These are phyloP conservation scores for Aethina tumida DNA, from an alignment of 1,140 invertebrate species.

Conservation along the genomic window DNA sequence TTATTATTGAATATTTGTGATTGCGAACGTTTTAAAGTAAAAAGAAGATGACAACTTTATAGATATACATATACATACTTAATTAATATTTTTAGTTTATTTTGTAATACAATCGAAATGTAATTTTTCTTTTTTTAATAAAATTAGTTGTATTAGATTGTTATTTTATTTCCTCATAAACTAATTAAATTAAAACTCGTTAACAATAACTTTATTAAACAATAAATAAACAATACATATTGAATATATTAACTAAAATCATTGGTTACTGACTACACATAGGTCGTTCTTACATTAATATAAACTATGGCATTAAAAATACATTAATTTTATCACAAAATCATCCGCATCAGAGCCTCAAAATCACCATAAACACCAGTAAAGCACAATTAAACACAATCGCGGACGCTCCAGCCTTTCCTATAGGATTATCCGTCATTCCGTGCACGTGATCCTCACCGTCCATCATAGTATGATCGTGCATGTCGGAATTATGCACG, in stretches of 20 bases:
- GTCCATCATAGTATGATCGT: not conserved
- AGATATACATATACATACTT: slow-evolving; percentile 15
- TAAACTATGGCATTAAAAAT: too few relatives aligned
- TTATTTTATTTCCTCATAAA: not conserved
- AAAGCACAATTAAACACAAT: too few relatives aligned
- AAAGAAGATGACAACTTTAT: slow-evolving; percentile 12
- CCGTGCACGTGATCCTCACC: too few relatives aligned
- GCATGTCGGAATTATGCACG: slow-evolving; percentile 1
- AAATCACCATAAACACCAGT: too few relatives aligned
- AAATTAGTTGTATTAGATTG: slow-evolving; percentile 14
- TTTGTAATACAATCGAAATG: slow-evolving; percentile 17
- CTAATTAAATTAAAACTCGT: not conserved
- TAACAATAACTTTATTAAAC: slow-evolving; percentile 1
- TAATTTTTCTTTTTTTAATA: slow-evolving; percentile 17
- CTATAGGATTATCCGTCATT: too few relatives aligned
- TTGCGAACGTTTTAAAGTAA: slow-evolving; percentile 11
- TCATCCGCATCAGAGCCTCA: too few relatives aligned
- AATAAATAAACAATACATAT: slow-evolving; percentile 1
- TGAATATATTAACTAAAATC: too few relatives aligned
- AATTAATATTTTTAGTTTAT: slow-evolving; percentile 16
- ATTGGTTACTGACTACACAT: too few relatives aligned
- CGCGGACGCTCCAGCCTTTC: too few relatives aligned
- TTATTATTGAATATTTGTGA: slow-evolving; percentile 11
- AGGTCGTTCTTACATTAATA: too few relatives aligned
- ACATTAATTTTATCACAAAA: too few relatives aligned